These are phyloP conservation scores for Sisor rabdophorus DNA, from an alignment of 2,113 vertebrate species.

Conservation along the genomic window DNA sequence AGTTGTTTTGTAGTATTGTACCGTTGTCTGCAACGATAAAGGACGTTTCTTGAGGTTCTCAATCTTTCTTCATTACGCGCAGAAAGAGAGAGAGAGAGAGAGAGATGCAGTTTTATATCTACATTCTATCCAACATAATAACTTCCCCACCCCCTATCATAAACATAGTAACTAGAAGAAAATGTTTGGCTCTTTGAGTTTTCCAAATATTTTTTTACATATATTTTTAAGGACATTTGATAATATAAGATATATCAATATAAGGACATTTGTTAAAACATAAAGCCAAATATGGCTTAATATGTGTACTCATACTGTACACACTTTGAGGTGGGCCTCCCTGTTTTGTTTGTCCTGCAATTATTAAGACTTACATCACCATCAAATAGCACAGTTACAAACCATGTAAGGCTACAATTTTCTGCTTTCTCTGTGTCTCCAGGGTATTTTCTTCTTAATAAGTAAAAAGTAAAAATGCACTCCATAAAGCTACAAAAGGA, in stretches of 20 bases:
- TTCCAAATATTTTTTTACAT: background rate
- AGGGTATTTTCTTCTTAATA: background rate
- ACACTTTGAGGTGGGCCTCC: background rate
- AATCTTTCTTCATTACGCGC: background rate
- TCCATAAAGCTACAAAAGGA: background rate
- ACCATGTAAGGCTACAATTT: slow-evolving; percentile 1
- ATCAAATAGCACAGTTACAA: slow-evolving; percentile 29
- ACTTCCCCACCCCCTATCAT: background rate
- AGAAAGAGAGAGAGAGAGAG: background rate
- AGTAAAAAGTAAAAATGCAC: background rate
- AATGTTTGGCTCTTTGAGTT: background rate
- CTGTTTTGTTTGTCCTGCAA: slow-evolving; percentile 32
- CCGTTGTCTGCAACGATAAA: background rate
- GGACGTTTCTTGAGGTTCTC: background rate
- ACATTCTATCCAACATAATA: background rate
- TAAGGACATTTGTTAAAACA: background rate
- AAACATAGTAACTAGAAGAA: background rate
- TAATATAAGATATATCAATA: background rate
- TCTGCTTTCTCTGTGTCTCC: slow-evolving; percentile 32
- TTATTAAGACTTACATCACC: slow-evolving; percentile 43
- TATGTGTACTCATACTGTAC: background rate
- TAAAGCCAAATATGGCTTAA: background rate
- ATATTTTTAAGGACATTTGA: too few species aligned
- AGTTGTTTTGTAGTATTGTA: background rate
- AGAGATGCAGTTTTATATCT: background rate